Percentiles rank a stretch among this genome's conserved stretches.
These are phyloP conservation scores for Drosophila picticornis DNA, from an alignment of 2,888 invertebrate genomes.

Conservation along the genomic window DNA sequence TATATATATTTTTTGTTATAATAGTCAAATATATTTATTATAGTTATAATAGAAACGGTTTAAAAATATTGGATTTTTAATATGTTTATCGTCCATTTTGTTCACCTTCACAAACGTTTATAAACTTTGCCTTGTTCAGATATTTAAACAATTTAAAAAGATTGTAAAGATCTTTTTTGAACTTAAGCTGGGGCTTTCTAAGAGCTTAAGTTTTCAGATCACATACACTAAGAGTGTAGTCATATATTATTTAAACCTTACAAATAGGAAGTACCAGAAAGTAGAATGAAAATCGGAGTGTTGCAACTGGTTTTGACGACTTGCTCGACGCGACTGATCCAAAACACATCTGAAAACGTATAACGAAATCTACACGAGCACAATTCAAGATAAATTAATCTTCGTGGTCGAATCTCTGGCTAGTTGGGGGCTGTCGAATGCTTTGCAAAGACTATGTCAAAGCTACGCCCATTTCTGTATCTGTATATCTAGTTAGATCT, in stretches of 20 bases:
- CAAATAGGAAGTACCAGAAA: not conserved
- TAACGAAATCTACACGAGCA: slow-evolving; percentile 51
- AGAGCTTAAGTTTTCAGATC: not conserved
- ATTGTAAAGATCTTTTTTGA: not conserved
- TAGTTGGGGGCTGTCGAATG: not conserved
- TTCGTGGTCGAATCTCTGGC: not conserved
- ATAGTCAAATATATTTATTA: not conserved
- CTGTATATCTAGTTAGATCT: slow-evolving; percentile 33
- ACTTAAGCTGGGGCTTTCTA: not conserved
- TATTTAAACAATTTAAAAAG: not conserved
- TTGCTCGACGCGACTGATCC: slow-evolving; percentile 56
- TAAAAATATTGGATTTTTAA: not conserved
- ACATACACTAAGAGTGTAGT: not conserved
- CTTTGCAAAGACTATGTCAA: slow-evolving; percentile 23
- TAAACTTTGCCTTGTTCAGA: not conserved
- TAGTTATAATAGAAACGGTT: not conserved
- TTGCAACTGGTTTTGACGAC: slow-evolving; percentile 36
- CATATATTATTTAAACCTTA: not conserved
- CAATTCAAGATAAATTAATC: slow-evolving; percentile 4
- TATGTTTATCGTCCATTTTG: not conserved
- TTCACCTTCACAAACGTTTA: not conserved
- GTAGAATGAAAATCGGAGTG: not conserved
- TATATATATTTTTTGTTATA: not conserved
- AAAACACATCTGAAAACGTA: slow-evolving; percentile 50
- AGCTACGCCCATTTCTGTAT: not conserved